Evolutionary conservation across 2,113 vertebrate species (phyloP).

Genomic region (Cygnus buccinator): DNA sequence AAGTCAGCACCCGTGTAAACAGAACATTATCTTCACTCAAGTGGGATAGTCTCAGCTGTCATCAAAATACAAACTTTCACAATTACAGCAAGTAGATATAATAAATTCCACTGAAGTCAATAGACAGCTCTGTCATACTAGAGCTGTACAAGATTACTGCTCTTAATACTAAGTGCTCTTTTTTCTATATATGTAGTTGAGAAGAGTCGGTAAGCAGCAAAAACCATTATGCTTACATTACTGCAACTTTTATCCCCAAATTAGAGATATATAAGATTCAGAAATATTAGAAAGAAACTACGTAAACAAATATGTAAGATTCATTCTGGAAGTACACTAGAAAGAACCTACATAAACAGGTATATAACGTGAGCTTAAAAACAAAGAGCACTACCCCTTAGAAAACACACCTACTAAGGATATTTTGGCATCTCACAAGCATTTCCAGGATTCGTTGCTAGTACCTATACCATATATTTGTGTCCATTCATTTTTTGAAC

Average conservation of each 20-base stretch:
- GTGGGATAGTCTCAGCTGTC: not conserved
- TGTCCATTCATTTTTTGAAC: not conserved
- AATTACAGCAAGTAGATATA: not conserved
- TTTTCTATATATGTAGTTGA: not conserved
- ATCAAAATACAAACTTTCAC: not conserved
- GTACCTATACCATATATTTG: not conserved
- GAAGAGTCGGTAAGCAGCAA: not conserved
- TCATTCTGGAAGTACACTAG: not conserved
- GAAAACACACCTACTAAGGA: not conserved
- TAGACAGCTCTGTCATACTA: not conserved
- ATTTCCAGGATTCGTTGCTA: not conserved
- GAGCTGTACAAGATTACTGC: not conserved
- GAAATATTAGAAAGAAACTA: not conserved
- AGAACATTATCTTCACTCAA: not conserved
- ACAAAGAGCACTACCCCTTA: not conserved
- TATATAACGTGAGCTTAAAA: not conserved
- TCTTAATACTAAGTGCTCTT: not conserved
- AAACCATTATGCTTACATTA: not conserved
- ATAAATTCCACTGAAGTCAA: not conserved
- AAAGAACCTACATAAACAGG: not conserved
- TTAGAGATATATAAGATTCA: not conserved
- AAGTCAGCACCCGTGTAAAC: not conserved
- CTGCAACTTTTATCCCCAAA: not conserved
- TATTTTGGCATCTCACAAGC: not conserved
- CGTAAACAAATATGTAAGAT: not conserved